Conservation (phyloP, 2,888 invertebrate species). For the Geophilus truncorum region DNA sequence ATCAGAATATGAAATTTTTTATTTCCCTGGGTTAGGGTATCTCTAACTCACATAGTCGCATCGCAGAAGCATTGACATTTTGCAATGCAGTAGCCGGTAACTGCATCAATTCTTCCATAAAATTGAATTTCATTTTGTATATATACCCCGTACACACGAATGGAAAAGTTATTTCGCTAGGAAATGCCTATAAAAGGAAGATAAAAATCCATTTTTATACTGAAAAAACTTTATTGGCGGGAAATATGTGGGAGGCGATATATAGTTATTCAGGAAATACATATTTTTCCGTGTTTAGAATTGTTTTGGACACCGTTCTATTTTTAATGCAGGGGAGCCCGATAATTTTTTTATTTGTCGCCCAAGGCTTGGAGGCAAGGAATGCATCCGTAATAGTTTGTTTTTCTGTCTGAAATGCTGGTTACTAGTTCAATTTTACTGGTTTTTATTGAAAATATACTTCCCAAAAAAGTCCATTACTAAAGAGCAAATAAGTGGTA, state of each 20-base stretch:
- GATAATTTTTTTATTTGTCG: background rate
- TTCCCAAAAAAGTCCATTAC: background rate
- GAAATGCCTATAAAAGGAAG: too few species aligned
- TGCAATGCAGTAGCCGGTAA: background rate
- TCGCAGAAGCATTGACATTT: too few species aligned
- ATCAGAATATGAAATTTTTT: background rate
- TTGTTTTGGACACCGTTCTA: background rate
- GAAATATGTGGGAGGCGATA: background rate
- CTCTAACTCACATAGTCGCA: background rate
- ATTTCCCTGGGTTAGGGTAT: background rate
- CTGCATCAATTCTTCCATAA: background rate
- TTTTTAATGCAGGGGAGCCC: too few species aligned
- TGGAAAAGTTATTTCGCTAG: too few species aligned
- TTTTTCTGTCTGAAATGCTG: background rate
- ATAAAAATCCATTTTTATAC: background rate
- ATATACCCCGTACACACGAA: background rate
- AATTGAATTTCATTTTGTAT: background rate
- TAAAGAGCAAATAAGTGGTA: background rate
- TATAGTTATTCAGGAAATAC: background rate
- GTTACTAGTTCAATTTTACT: background rate
- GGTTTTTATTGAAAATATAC: background rate
- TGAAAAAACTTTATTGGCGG: background rate
- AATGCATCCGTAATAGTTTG: background rate
- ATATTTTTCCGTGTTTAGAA: background rate
- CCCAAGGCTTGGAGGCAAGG: background rate